Conservation (phyloP, 2,888 invertebrate genomes). For the Augiades crinisus region DNA sequence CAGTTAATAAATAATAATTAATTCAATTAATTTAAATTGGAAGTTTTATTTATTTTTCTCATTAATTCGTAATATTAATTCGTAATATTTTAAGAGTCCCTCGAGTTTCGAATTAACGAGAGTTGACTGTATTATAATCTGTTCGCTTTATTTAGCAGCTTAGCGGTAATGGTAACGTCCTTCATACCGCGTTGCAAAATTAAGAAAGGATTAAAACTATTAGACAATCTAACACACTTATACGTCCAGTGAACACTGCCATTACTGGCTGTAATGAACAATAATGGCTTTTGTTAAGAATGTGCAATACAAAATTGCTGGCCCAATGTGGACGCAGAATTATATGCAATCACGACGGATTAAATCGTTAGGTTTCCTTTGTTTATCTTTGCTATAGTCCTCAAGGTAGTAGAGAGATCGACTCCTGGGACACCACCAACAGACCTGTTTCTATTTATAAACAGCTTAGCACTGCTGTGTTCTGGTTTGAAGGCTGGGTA, state of each 20-base stretch:
- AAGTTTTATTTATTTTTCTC: too few species aligned
- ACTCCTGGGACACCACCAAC: too few species aligned
- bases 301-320: conserved; percentile 17
- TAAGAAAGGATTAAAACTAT: conserved; percentile 26
- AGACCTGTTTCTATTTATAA: too few species aligned
- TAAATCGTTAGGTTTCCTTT: not conserved
- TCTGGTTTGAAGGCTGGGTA: too few species aligned
- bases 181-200: conserved; percentile 18
- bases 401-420: too few species aligned
- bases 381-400: not conserved
- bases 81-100: too few species aligned
- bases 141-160: conserved; percentile 2
- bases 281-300: conserved; percentile 21
- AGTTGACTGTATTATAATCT: conserved; percentile 6
- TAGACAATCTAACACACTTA: conserved; percentile 15
- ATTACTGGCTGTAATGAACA: conserved; percentile 7
- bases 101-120: too few species aligned
- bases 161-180: conserved; percentile 19
- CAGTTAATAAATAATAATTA: too few species aligned
- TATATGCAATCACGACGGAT: not conserved
- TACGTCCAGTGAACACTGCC: conserved; percentile 1
- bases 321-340: not conserved
- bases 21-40: too few species aligned
- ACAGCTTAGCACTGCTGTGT: too few species aligned
- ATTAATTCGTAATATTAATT: too few species aligned